Evolutionary conservation across 1,140 invertebrate genomes (phyloP).

Genomic region (Drosophila asahinai): DNA sequence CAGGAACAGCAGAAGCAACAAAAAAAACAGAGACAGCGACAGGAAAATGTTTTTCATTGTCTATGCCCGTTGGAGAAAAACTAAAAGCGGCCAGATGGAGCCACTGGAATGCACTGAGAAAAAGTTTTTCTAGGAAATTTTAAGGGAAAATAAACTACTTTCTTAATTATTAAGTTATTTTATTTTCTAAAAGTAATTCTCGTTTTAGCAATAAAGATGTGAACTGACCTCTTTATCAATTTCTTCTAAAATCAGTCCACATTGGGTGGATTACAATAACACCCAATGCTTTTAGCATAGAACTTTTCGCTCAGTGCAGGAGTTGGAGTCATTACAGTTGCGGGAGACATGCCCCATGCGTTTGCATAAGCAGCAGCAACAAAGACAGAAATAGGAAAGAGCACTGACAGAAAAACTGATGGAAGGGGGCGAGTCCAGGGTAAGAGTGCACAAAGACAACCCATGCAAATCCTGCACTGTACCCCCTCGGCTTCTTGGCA

Average conservation of each 20-base stretch:
- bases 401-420: slow-evolving; percentile 1
- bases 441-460: slow-evolving; percentile 20
- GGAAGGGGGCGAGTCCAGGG: not conserved
- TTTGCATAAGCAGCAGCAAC: slow-evolving; percentile 71
- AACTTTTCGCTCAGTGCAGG: slow-evolving; percentile 13
- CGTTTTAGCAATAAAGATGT: no score
- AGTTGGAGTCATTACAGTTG: slow-evolving; percentile 74
- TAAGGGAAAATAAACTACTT: no score
- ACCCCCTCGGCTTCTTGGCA: slow-evolving; percentile 16
- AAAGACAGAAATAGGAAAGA: slow-evolving; percentile 37
- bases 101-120: slow-evolving; percentile 1
- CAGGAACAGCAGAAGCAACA: slow-evolving; percentile 16
- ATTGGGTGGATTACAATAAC: no score
- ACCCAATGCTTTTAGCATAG: not conserved
- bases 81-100: slow-evolving; percentile 46
- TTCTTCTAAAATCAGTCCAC: not conserved
- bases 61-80: slow-evolving; percentile 67
- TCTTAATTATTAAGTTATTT: no score
- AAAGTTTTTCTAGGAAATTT: no score
- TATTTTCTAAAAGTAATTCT: no score
- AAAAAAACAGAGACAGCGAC: slow-evolving; percentile 45
- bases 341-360: slow-evolving; percentile 82
- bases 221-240: not conserved
- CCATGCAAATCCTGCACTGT: slow-evolving; percentile 52
- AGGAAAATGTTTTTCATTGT: slow-evolving; percentile 82